Base-by-base conservation (phyloP, 2,888 invertebrate species). In the Neoascia interrupta region DNA sequence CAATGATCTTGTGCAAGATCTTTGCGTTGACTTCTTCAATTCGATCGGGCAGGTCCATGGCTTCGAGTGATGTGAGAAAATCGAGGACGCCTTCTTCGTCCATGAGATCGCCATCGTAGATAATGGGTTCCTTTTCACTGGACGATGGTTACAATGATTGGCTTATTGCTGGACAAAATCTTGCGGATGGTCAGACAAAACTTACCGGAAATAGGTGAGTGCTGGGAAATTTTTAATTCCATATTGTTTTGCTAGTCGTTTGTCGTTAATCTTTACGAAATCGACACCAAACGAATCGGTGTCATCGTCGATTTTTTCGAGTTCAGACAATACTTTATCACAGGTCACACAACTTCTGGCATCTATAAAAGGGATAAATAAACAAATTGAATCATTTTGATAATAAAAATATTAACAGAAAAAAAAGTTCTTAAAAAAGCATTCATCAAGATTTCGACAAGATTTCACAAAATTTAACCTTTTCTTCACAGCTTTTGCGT, bases 61-160 rank as follows among this genome's bases (percentile, higher is more conserved):
- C 96, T 91, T 97, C 97, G 85, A 97, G 92, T 87, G 96, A 96
- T 85, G 97, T 97, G 85, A 97, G 91, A 90, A 97, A 97, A 90
- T 97, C 96, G 88, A 97, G 91, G 83, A 97, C 97, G 88, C 93
- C 94, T 89, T 96, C 96, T 90, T 97, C 97, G 90, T 97, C 96
- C 96, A 96, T 96, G 89, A 97, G 91, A 92, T 97, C 97, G 90
- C 96, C 97, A 91, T 97, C 97, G 90, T 97, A 98, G 87, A 97
- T 95, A 89, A 97, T 97, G 87, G 97, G 97, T 91, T 97, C 96
- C 90, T 95, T 96, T 90, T 97, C 96, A 90, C 97, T 94, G 74
- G 28, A n/a, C n/a, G n/a, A n/a, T n/a, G n/a, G n/a, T n/a, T n/a
- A 6, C 8, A 31, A 5, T 5, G n/a, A 47, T 19, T 28, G 28